phyloP scores from a whole-genome alignment of 1,140 invertebrate genomes.

The Colletes gigas region DNA sequence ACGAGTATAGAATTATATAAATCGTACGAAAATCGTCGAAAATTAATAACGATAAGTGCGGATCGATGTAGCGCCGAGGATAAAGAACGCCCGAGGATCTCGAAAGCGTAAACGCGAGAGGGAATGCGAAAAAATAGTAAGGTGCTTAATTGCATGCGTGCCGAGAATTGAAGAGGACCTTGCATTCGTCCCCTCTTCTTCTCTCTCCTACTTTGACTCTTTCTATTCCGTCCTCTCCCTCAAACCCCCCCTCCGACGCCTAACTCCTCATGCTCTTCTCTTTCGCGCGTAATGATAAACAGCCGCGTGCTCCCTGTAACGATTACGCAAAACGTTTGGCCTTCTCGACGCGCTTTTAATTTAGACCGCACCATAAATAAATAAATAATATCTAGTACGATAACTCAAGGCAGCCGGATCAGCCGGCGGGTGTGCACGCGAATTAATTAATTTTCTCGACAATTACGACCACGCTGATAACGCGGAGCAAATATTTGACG shows the following conservation, averaged over 20 bases:
- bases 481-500: conserved; percentile 36
- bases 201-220: neutral
- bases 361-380: conserved; percentile 76
- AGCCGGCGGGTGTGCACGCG: neutral
- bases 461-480: conserved; percentile 50
- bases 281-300: conserved; percentile 68
- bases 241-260: conserved; percentile 18
- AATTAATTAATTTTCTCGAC: conserved; percentile 47
- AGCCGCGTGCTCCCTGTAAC: conserved; percentile 64
- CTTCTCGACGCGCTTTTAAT: conserved; percentile 74
- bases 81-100: neutral
- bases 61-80: neutral
- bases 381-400: conserved; percentile 73
- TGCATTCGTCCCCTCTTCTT: conserved; percentile 24
- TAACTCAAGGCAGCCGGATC: conserved; percentile 33
- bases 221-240: neutral
- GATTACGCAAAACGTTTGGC: conserved; percentile 69
- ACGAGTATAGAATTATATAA: neutral
- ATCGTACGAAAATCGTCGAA: neutral
- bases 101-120: conserved; percentile 31
- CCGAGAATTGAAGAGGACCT: conserved; percentile 48
- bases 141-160: conserved; percentile 54
- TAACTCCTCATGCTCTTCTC: conserved; percentile 50
- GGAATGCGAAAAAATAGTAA: conserved; percentile 27
- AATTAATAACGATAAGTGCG: neutral